A percentile compares a stretch with the other conserved stretches of the same genome.
Evolutionary conservation across 1,140 invertebrate species (phyloP).

Genomic region (Carposina sasakii): DNA sequence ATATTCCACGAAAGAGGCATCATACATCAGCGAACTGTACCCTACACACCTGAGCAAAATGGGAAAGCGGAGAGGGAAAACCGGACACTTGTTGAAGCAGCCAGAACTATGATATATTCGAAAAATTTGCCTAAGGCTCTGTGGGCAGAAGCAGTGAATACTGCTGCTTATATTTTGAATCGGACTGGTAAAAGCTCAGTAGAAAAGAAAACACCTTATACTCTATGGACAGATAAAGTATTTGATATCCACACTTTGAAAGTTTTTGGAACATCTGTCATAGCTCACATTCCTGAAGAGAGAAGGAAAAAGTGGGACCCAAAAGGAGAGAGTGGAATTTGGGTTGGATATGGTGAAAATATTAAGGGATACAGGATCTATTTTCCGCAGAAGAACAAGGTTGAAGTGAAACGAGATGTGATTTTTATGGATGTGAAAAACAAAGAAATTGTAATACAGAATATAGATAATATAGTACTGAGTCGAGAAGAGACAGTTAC

Average conservation of each 20-base stretch:
- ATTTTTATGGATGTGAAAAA: conserved; percentile 6
- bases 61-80: conserved; percentile 27
- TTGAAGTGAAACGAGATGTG: conserved; percentile 17
- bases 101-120: conserved; percentile 15
- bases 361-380: conserved; percentile 15
- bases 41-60: conserved; percentile 52
- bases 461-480: too few species aligned
- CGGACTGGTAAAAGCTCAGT: conserved; percentile 18
- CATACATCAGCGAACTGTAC: conserved; percentile 10
- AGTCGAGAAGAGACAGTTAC: too few species aligned
- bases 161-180: conserved; percentile 21
- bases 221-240: conserved; percentile 18
- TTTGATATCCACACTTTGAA: conserved; percentile 16
- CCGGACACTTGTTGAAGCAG: conserved; percentile 13
- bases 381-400: conserved; percentile 9
- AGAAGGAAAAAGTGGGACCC: conserved; percentile 17
- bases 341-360: conserved; percentile 40
- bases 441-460: too few species aligned
- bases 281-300: conserved; percentile 21
- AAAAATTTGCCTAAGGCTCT: conserved; percentile 16
- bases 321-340: conserved; percentile 23
- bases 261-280: conserved; percentile 14
- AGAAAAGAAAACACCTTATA: conserved; percentile 21
- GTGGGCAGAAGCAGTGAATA: conserved; percentile 22
- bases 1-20: conserved; percentile 24